Evolutionary conservation across 1,140 invertebrate species (phyloP).

Genomic region (Aphelinus atriplicis): DNA sequence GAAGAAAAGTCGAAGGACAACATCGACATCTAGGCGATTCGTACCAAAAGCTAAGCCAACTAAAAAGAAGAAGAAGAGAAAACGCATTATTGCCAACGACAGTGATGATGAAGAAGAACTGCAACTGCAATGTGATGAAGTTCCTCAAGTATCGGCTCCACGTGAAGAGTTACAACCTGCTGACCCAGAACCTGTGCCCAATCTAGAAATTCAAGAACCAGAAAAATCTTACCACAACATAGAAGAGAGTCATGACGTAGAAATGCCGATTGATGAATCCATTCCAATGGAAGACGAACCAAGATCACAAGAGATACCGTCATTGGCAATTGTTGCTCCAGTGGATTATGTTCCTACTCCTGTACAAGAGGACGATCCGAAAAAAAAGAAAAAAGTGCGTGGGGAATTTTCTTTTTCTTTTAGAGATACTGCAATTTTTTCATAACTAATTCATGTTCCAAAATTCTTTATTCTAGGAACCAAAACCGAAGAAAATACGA

Average conservation of each 20-base stretch:
- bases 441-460: not conserved
- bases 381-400: conserved; percentile 59
- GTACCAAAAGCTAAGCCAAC: conserved; percentile 59
- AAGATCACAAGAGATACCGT: conserved; percentile 10
- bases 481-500: conserved; percentile 58
- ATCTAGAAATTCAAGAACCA: conserved; percentile 8
- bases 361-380: conserved; percentile 43
- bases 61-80: conserved; percentile 67
- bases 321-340: conserved; percentile 1
- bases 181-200: not conserved
- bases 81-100: conserved; percentile 64
- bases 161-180: not conserved
- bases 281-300: conserved; percentile 20
- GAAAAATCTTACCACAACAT: not conserved
- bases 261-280: conserved; percentile 24
- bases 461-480: conserved; percentile 42
- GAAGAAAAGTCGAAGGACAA: conserved; percentile 62
- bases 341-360: conserved; percentile 13
- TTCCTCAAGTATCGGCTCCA: conserved; percentile 22
- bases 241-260: conserved; percentile 17
- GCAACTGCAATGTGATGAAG: conserved; percentile 29
- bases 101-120: conserved; percentile 56
- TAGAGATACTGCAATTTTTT: not conserved
- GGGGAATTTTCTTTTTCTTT: conserved; percentile 3
- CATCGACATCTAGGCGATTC: conserved; percentile 48